Percentiles rank a stretch among this genome's conserved stretches.
These are phyloP conservation scores for Sebastes oblongus DNA, from an alignment of 2,797 vertebrate genomes.

Conservation along the genomic window DNA sequence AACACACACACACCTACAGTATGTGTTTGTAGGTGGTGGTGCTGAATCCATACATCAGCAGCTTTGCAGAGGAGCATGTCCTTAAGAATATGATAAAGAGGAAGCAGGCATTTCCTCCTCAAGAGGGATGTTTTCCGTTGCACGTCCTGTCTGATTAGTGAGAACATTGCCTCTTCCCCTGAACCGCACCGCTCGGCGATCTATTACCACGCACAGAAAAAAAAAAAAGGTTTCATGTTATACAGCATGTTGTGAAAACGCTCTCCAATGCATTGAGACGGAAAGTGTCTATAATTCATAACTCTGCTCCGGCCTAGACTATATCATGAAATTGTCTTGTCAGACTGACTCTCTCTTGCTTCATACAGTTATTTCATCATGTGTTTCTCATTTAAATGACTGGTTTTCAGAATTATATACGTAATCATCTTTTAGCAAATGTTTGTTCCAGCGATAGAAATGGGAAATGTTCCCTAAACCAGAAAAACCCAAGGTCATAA, in stretches of 20 bases:
- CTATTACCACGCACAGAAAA: slow-evolving; percentile 7
- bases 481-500: neutral
- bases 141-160: slow-evolving; percentile 77
- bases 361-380: neutral
- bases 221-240: slow-evolving; percentile 40
- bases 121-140: slow-evolving; percentile 77
- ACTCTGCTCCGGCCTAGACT: slow-evolving; percentile 1
- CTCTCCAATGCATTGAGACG: slow-evolving; percentile 14
- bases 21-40: slow-evolving; percentile 32
- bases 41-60: slow-evolving; percentile 57
- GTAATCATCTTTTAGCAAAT: neutral
- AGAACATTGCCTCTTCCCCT: slow-evolving; percentile 63
- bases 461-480: neutral
- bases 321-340: slow-evolving; percentile 39
- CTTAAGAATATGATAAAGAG: slow-evolving; percentile 80
- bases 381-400: neutral
- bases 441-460: neutral
- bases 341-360: neutral
- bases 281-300: slow-evolving; percentile 54
- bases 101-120: slow-evolving; percentile 84
- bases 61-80: slow-evolving; percentile 62
- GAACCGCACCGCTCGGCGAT: slow-evolving; percentile 39
- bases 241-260: slow-evolving; percentile 41
- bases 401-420: neutral
- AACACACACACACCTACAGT: slow-evolving; percentile 17